Percentiles rank a stretch among this genome's conserved stretches.
phyloP scores from a whole-genome alignment of 2,113 vertebrate species.

The Pseudonaja textilis region DNA sequence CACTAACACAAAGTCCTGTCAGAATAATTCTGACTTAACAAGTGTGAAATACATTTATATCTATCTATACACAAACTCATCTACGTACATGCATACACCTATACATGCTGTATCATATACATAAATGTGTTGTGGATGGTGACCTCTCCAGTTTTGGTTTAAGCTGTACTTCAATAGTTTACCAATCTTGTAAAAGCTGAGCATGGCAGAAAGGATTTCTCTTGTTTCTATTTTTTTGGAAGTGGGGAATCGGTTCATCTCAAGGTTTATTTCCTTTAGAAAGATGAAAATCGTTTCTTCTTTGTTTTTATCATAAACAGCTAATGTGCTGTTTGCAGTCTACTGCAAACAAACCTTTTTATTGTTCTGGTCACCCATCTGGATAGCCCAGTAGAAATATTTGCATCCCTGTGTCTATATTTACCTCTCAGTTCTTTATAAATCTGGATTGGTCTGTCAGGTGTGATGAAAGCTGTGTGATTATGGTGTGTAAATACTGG shows the following conservation, averaged over 20 bases:
- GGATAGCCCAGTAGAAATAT: slow-evolving; percentile 34
- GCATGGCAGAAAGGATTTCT: not conserved
- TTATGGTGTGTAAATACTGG: not conserved
- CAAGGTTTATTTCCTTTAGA: not conserved
- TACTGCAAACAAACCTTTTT: slow-evolving; percentile 46
- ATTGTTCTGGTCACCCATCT: slow-evolving; percentile 25
- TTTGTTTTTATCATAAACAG: not conserved
- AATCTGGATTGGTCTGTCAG: not conserved
- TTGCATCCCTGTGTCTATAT: not conserved
- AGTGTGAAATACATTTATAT: not conserved
- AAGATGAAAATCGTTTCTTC: not conserved
- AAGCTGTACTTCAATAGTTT: not conserved
- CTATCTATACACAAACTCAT: not conserved
- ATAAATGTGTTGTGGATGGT: not conserved
- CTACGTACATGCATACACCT: not conserved
- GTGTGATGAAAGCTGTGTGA: slow-evolving; percentile 18
- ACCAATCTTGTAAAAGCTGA: not conserved
- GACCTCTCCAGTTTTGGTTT: not conserved
- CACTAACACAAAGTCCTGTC: not conserved
- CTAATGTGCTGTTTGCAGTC: slow-evolving; percentile 24
- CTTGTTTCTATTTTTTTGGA: not conserved
- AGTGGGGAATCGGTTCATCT: not conserved
- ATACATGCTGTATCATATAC: not conserved
- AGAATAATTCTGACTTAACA: not conserved
- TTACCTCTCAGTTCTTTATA: slow-evolving; percentile 4